A percentile compares a stretch with the other conserved stretches of the same genome.
Evolutionary conservation across 2,113 vertebrate genomes (phyloP).

Genomic region (Manacus vitellinus): DNA sequence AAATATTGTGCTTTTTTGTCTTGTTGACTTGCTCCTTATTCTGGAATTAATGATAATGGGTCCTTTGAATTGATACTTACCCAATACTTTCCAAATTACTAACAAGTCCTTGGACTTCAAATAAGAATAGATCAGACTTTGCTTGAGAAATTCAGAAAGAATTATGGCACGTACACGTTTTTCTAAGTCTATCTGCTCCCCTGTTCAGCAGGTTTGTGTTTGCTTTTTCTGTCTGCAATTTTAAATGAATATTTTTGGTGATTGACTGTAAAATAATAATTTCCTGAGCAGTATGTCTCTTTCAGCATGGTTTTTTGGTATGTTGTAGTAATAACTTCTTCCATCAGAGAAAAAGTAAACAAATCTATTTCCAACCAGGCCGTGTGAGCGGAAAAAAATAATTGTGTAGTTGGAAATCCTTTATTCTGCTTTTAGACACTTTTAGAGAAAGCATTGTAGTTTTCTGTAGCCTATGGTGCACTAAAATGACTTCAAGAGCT

Average conservation of each 20-base stretch:
- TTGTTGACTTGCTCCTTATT: not conserved
- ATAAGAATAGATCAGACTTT: not conserved
- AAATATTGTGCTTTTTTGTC: not conserved
- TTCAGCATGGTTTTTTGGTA: not conserved
- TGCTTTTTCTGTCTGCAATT: not conserved
- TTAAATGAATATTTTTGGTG: not conserved
- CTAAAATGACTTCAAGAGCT: not conserved
- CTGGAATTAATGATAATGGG: not conserved
- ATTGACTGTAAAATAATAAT: not conserved
- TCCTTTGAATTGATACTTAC: not conserved
- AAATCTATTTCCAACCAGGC: not conserved
- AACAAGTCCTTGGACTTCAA: not conserved
- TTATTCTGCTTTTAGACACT: not conserved
- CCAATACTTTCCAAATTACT: not conserved
- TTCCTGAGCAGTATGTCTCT: not conserved
- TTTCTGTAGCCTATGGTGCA: not conserved
- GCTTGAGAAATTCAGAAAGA: not conserved
- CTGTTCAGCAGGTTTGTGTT: not conserved
- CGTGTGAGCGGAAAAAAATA: not conserved
- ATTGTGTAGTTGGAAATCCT: not conserved
- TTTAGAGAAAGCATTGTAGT: not conserved
- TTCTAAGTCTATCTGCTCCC: not conserved
- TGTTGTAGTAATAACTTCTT: not conserved
- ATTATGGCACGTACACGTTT: accelerated
- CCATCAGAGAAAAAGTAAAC: not conserved